These are phyloP conservation scores for Rotaria socialis DNA, from an alignment of 2,888 invertebrate species.

Conservation along the genomic window DNA sequence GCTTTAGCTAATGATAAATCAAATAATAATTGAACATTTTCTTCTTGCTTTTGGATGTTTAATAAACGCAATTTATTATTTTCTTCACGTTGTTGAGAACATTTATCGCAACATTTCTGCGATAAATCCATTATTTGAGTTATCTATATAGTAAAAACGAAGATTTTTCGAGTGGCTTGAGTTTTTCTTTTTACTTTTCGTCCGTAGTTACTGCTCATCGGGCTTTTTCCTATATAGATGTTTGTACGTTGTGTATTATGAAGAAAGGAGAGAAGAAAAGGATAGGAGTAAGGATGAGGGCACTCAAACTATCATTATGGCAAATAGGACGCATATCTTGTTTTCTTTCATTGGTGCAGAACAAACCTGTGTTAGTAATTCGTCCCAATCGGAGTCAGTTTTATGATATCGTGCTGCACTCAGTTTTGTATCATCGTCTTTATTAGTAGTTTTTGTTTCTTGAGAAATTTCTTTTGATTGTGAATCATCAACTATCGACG, in stretches of 20 bases:
- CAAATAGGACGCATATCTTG: neutral
- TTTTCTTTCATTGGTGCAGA: neutral
- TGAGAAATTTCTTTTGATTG: neutral
- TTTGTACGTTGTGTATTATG: neutral
- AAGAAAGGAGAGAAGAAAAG: neutral
- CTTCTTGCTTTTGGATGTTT: constrained; percentile 20
- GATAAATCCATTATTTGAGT: constrained; percentile 27
- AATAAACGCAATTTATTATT: neutral
- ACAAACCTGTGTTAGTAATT: constrained; percentile 12
- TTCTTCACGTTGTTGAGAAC: constrained; percentile 12
- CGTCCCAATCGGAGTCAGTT: constrained; percentile 6
- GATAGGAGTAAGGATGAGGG: neutral
- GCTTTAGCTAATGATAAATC: constrained; percentile 31
- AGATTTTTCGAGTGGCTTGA: neutral
- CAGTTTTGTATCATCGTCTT: neutral
- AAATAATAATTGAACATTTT: constrained; percentile 23
- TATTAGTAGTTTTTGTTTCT: neutral
- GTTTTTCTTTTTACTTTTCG: neutral
- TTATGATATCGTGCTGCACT: neutral
- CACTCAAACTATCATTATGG: neutral
- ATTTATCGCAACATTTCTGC: constrained; percentile 14
- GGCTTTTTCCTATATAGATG: neutral
- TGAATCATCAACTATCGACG: neutral
- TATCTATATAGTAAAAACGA: neutral
- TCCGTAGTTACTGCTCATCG: neutral